Evolutionary conservation across 2,113 vertebrate genomes (phyloP).

Genomic region (Poeciliopsis occidentalis): DNA sequence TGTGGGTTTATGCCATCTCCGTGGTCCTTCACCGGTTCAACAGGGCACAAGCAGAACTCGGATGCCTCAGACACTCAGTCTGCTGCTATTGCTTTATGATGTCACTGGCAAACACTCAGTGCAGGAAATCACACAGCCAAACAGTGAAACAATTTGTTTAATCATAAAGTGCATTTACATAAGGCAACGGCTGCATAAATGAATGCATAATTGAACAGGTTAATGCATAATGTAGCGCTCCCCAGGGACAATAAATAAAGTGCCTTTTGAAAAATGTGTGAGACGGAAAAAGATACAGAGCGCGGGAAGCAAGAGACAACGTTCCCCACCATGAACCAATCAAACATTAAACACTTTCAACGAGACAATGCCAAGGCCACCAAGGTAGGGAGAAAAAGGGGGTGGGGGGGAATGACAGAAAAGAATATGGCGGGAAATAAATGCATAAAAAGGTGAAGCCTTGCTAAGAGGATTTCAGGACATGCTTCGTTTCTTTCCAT

Average conservation of each 20-base stretch:
- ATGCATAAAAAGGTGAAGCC: slow-evolving; percentile 74
- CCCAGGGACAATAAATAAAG: slow-evolving; percentile 77
- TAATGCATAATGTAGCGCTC: slow-evolving; percentile 81
- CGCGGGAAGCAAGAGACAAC: slow-evolving; percentile 48
- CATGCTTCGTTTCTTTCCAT: slow-evolving; percentile 83
- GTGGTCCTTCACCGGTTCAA: slow-evolving; percentile 51
- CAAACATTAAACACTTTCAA: slow-evolving; percentile 72
- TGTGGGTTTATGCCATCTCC: slow-evolving; percentile 41
- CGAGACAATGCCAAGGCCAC: slow-evolving; percentile 76
- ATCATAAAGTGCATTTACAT: slow-evolving; percentile 82
- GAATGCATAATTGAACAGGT: slow-evolving; percentile 82
- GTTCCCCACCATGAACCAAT: slow-evolving; percentile 62
- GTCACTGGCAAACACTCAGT: slow-evolving; percentile 76
- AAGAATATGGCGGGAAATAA: slow-evolving; percentile 70
- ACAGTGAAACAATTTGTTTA: slow-evolving; percentile 80
- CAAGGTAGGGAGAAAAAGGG: slow-evolving; percentile 52
- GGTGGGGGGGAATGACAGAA: slow-evolving; percentile 46
- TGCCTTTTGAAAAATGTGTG: slow-evolving; percentile 74
- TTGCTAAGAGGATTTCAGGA: slow-evolving; percentile 82
- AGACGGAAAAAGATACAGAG: slow-evolving; percentile 64
- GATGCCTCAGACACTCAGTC: slow-evolving; percentile 54
- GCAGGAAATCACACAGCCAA: slow-evolving; percentile 71
- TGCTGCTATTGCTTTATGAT: slow-evolving; percentile 65
- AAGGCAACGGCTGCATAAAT: slow-evolving; percentile 81
- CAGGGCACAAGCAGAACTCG: slow-evolving; percentile 53